Evolutionary conservation across 1,140 invertebrate genomes (phyloP).

Genomic region (Carcinoscorpius rotundicauda): DNA sequence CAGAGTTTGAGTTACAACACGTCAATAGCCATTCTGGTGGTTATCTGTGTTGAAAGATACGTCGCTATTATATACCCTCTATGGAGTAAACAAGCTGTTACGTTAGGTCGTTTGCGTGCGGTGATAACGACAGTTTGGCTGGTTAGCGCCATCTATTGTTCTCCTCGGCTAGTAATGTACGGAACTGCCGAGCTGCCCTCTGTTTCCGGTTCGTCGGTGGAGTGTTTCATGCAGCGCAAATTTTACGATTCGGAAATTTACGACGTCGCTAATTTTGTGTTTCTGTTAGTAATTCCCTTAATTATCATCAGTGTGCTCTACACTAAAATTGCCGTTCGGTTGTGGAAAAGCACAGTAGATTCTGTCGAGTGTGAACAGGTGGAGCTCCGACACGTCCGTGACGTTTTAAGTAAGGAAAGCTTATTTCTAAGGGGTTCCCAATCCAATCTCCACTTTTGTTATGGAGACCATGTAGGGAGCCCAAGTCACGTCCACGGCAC

Average conservation of each 20-base stretch:
- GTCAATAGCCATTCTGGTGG: conserved; percentile 63
- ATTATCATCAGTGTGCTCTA: conserved; percentile 58
- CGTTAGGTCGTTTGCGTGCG: conserved; percentile 36
- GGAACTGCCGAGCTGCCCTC: conserved; percentile 21
- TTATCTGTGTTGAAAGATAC: conserved; percentile 68
- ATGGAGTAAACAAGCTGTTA: conserved; percentile 37
- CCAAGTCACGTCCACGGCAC: too few species aligned
- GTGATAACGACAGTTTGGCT: conserved; percentile 61
- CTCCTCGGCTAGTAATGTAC: conserved; percentile 47
- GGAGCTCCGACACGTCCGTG: too few species aligned
- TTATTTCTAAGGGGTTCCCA: too few species aligned
- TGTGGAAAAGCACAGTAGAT: conserved; percentile 39
- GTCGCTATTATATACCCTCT: conserved; percentile 70
- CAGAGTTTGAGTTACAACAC: conserved; percentile 65
- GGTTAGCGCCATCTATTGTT: conserved; percentile 56
- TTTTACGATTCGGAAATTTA: conserved; percentile 60
- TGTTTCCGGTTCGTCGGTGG: conserved; percentile 28
- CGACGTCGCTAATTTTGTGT: conserved; percentile 58
- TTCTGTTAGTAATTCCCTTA: conserved; percentile 58
- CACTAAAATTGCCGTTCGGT: conserved; percentile 53
- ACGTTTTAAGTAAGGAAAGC: too few species aligned
- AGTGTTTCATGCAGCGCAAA: conserved; percentile 55
- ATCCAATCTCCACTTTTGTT: too few species aligned
- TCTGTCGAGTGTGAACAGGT: too few species aligned
- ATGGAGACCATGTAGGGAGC: too few species aligned